Conservation (phyloP, 2,888 invertebrate genomes). For the Odontocerum albicorne region DNA sequence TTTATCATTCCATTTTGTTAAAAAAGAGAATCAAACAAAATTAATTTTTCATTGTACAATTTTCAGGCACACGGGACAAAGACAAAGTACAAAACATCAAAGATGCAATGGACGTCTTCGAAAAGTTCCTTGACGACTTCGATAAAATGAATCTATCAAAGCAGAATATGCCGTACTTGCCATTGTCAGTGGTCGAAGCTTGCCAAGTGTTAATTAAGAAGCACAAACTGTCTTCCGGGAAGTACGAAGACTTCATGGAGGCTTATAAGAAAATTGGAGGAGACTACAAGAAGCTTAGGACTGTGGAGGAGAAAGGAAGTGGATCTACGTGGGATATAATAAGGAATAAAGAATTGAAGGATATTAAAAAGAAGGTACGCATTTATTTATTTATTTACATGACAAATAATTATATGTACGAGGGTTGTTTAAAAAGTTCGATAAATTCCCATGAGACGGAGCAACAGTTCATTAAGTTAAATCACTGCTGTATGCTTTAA, state of each 20-base stretch:
- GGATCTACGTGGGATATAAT: constrained; percentile 75
- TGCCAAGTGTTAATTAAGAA: constrained; percentile 58
- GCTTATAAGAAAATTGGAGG: constrained; percentile 67
- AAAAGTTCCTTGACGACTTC: constrained; percentile 74
- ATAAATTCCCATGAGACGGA: too few species aligned
- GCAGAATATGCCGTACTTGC: constrained; percentile 70
- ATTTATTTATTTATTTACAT: neutral
- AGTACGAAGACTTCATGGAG: constrained; percentile 58
- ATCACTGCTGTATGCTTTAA: too few species aligned
- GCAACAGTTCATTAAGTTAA: too few species aligned
- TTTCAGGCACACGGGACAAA: constrained; percentile 71
- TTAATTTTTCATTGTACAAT: too few species aligned
- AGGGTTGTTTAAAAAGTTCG: too few species aligned
- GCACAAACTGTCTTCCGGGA: constrained; percentile 51
- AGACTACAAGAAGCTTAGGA: constrained; percentile 73
- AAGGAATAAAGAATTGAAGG: constrained; percentile 64
- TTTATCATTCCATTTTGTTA: too few species aligned
- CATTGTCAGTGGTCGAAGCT: constrained; percentile 60
- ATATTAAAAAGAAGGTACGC: constrained; percentile 51
- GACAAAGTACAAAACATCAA: constrained; percentile 74
- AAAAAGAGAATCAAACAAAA: too few species aligned
- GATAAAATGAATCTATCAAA: constrained; percentile 66
- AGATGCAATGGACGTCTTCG: constrained; percentile 69
- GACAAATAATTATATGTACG: too few species aligned
- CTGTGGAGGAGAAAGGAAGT: constrained; percentile 57